Percentiles rank a stretch among this genome's conserved stretches.
Evolutionary conservation across 2,797 vertebrate species (phyloP).

Genomic region (Limnodromus scolopaceus): DNA sequence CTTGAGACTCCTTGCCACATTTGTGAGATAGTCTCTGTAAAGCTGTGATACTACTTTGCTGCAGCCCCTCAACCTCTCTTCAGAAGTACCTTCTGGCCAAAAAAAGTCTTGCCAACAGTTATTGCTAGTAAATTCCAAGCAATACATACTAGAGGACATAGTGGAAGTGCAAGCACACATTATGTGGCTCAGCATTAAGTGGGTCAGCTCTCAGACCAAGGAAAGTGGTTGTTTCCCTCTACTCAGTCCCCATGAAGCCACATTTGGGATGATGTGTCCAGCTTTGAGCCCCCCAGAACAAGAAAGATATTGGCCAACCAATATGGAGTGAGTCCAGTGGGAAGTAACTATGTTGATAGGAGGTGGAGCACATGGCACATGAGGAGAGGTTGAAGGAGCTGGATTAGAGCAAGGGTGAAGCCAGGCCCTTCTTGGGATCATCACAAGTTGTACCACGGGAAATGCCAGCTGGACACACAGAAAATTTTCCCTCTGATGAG

Average conservation of each 20-base stretch:
- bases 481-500: neutral
- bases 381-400: neutral
- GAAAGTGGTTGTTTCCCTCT: neutral
- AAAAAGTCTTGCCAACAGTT: neutral
- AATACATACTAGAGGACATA: neutral
- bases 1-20: neutral
- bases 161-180: neutral
- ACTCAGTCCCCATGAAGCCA: neutral
- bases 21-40: neutral
- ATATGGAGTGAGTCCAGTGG: neutral
- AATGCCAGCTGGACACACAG: neutral
- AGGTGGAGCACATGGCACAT: neutral
- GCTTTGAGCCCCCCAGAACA: neutral
- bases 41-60: neutral
- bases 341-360: neutral
- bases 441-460: neutral
- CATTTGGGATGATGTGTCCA: neutral
- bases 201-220: neutral
- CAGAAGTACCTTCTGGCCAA: neutral
- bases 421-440: neutral
- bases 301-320: neutral
- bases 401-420: neutral
- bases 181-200: neutral
- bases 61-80: neutral
- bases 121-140: neutral